Conservation (phyloP, 2,888 invertebrate genomes). For the Neoscelio sp. region DNA sequence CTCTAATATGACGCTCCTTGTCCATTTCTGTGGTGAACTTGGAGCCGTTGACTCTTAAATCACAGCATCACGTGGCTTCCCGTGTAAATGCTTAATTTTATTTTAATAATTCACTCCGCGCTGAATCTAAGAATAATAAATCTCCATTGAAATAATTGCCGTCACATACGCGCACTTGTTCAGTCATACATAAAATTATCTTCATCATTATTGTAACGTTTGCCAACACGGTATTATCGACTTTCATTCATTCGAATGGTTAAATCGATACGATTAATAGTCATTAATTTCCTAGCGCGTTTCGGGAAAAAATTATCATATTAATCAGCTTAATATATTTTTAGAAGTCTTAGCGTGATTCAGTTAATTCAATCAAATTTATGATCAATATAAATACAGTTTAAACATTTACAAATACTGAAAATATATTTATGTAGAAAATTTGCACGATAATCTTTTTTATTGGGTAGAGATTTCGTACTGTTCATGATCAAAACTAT, state of each 20-base stretch:
- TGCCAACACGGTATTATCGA: neutral
- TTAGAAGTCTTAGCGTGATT: no score
- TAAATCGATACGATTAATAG: slow-evolving; percentile 22
- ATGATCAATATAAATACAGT: no score
- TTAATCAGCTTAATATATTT: neutral
- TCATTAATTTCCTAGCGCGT: slow-evolving; percentile 11
- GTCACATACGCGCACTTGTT: slow-evolving; percentile 35
- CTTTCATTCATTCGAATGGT: slow-evolving; percentile 7
- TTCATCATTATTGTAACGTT: slow-evolving; percentile 8
- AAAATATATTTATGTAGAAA: no score
- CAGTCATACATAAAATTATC: neutral
- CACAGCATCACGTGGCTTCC: slow-evolving; percentile 38
- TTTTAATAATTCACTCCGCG: slow-evolving; percentile 39
- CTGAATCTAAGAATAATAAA: slow-evolving; percentile 34
- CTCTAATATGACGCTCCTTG: slow-evolving; percentile 78
- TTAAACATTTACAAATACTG: no score
- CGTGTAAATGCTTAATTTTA: slow-evolving; percentile 7
- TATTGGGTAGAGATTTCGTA: no score
- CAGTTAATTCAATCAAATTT: no score
- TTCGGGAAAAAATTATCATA: neutral
- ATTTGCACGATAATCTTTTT: no score
- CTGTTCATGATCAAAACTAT: no score
- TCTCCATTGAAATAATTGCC: slow-evolving; percentile 16
- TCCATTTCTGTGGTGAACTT: slow-evolving; percentile 75
- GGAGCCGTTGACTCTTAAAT: slow-evolving; percentile 34